These are phyloP conservation scores for Linnaemya vulpina DNA, from an alignment of 2,888 invertebrate genomes.

Conservation along the genomic window DNA sequence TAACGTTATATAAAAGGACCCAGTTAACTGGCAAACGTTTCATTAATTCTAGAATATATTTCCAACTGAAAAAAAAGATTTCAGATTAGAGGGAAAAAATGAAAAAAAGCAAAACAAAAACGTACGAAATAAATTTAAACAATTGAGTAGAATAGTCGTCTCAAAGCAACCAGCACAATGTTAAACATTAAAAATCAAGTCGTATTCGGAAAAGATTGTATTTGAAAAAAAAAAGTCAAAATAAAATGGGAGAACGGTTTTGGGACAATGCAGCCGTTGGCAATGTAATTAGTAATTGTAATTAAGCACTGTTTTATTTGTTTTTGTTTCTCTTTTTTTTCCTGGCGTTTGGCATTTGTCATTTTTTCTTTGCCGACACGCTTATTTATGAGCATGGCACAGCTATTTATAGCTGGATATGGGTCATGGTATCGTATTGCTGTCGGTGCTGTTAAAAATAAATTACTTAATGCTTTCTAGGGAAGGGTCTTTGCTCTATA, in stretches of 20 bases:
- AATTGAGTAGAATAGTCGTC: neutral
- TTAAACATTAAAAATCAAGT: conserved; percentile 64
- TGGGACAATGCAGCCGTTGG: conserved; percentile 56
- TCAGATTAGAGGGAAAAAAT: neutral
- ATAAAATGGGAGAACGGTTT: conserved; percentile 18
- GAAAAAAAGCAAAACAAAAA: conserved; percentile 13
- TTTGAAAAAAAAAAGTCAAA: neutral
- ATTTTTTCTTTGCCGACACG: neutral
- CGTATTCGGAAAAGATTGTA: conserved; percentile 51
- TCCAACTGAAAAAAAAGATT: conserved; percentile 21
- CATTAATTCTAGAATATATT: conserved; percentile 8
- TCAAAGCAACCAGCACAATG: conserved; percentile 14
- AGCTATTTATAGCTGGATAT: neutral
- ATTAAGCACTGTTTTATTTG: conserved; percentile 61
- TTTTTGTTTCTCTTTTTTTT: conserved; percentile 24
- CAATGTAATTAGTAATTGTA: conserved; percentile 71
- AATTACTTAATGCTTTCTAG: neutral
- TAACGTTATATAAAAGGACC: conserved; percentile 61
- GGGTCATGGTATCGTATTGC: conserved; percentile 30
- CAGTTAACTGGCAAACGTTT: conserved; percentile 30
- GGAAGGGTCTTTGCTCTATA: neutral
- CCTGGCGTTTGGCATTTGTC: neutral
- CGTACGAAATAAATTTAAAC: conserved; percentile 25
- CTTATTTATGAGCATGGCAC: neutral
- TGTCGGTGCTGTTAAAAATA: neutral